Evolutionary conservation across 2,888 invertebrate genomes (phyloP), one percentile per base, ranked within the genome.

Genomic region (Belgica antarctica): DNA sequence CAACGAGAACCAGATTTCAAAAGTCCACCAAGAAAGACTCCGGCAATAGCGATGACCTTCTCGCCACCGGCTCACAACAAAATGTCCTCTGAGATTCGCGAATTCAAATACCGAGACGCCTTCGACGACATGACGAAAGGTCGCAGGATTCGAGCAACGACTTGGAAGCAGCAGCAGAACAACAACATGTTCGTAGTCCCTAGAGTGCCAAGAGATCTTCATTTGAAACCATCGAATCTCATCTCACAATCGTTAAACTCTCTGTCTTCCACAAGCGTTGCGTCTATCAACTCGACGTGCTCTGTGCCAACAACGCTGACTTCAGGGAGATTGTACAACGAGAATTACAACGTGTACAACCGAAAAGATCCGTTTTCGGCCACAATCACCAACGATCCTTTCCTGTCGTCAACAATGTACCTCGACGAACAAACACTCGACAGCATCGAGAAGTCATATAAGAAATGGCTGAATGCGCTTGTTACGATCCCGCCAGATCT

Each of bases 401-500:
- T 89, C 74, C 76, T 86, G 36, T 85, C 86, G 0, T 81, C 85
- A 0, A 84, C 86, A 0, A 83, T 89, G 75, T 88, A 86, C 75
- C 84, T 87, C 73, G 87, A 89, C 74, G 86, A 87, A 72, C 81
- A 83, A 73, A 87, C 89, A 75, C 82, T 92, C 1, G 83, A 85
- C 59, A 83, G 85, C 71, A 88, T 90, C 77, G 88, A 89, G 78
- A 80, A 76, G 0, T 86, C 88, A 75, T 89, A 91, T 71, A 89
- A 86, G 75, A 88, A 89, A 73, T 92, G 91, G 91, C 79, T 92
- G 0, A 92, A 92, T 77, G 87, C 86, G 7, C 80, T 92, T 65
- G 80, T 92, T 5, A 87, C 89, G 2, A 89, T 91, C 1, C 90
- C 90, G 0, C 83, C 85, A 0, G 89, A 90, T 73, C 81, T 90